Evolutionary conservation across 92 coral and sea anemone species (phyloP), one percentile per base, ranked within the genome.

Genomic region (Nematostella vectensis): DNA sequence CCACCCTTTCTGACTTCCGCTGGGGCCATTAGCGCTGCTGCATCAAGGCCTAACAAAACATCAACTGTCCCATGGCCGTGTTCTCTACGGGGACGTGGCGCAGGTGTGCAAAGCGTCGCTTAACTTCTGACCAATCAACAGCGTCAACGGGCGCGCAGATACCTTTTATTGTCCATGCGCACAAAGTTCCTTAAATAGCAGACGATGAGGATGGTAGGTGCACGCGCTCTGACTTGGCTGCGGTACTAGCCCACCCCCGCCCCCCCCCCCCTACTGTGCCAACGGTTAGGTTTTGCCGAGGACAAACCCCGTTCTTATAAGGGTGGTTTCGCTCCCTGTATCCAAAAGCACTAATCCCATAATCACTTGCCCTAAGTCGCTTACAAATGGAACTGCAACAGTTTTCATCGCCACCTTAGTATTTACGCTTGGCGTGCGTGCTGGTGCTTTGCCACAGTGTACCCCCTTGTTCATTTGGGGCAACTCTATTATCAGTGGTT

Each of bases 161-260:
- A 55, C 37, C 61, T 40, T 60, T 76, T 21, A 67, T 47, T 29
- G 82, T 75, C 76, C 82, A 75, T n/a, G 76, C 82, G 23, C 18
- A 45, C 21, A 45, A 11, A 45, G 12, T 45, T 45, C 18, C 51
- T 4, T 45, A 4, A 6, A 19, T 17, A 10, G 49, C 70, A 28
- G 76, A 66, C 42, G 70, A 56, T 25, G 69, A 6, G 15, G 15
- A 33, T 33, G 40, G 40, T 33, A 33, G 15, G 15, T 33, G 40
- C 6, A 33, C 40, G 40, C 40, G 40, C 15, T 33, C 8, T 6
- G 40, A 33, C 40, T 33, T 33, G 40, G 15, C 15, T 33, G 15
- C 40, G 6, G 40, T 33, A 15, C 40, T 33, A 15, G 15, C 40
- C 40, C 40, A 6, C 40, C 40, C 15, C 40, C 40, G 8, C 40